Base-by-base conservation (phyloP, 2,888 invertebrate species). In the Thecocarcelia acutangulata region DNA sequence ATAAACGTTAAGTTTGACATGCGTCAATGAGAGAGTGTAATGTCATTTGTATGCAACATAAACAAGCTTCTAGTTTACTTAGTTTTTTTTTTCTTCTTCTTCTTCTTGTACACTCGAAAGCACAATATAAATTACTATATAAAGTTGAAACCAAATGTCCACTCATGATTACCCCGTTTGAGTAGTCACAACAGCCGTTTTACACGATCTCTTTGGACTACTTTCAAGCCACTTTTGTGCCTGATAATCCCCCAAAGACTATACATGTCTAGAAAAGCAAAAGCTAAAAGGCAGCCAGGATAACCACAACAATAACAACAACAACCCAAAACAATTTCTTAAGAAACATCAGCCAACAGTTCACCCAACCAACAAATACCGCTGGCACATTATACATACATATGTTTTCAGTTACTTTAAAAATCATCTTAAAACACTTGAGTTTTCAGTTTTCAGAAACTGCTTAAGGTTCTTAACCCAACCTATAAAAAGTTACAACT, bases 31-130 rank as follows among this genome's bases (percentile, higher is more conserved):
- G 59, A 78, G 74, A 82, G 82, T 82, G 78, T 88, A 87, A 87
- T 87, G 89, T 88, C 89, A 88, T 88, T 88, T 88, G 89, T 88
- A 89, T 88, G 89, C 88, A 88, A 87, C 86, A 87, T 86, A 87
- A 88, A 88, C 88, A 88, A 86, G 86, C 17, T 54, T 64, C n/a
- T n/a, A n/a, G n/a, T n/a, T n/a, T n/a, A n/a, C n/a, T n/a, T n/a
- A n/a, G n/a, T n/a, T 61, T 48, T 33, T 69, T 33, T 46, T 2
- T 37, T 40, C 5, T 58, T 54, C 9, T 17, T 33, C 15, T 9
- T 33, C 1, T 42, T 59, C 8, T 24, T n/a, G 24, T 12, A 33
- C 9, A 33, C 17, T 44, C 5, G 28, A 63, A 50, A 56, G 21
- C 42, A 44, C 28, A 28, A 28, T 28, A 28, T 4, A 28, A 46